phyloP scores from a whole-genome alignment of 1,140 invertebrate genomes.

The Sitophilus oryzae region DNA sequence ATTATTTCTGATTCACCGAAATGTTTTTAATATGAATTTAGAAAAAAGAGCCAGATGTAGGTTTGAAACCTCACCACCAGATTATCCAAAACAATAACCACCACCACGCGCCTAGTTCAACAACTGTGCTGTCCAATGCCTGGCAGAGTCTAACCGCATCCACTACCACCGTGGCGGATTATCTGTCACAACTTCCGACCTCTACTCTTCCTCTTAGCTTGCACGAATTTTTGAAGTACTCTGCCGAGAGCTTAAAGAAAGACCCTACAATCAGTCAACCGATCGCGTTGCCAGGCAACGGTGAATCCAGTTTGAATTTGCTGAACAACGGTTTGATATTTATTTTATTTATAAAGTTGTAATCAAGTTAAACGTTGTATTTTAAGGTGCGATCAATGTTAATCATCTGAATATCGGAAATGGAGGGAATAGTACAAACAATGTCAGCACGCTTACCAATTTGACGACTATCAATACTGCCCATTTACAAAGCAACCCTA shows the following conservation, averaged over 20 bases:
- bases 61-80: neutral
- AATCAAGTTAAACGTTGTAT: too few relatives aligned
- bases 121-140: constrained; percentile 31
- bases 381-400: constrained; percentile 14
- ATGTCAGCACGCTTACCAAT: constrained; percentile 13
- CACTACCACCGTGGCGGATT: constrained; percentile 73
- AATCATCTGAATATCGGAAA: constrained; percentile 14
- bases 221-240: constrained; percentile 80
- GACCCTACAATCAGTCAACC: constrained; percentile 41
- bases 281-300: neutral
- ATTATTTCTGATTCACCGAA: neutral
- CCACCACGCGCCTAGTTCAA: constrained; percentile 3
- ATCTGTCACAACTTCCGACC: constrained; percentile 67
- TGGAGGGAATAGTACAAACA: constrained; percentile 22
- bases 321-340: constrained; percentile 27
- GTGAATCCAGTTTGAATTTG: constrained; percentile 31
- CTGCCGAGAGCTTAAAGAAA: constrained; percentile 69
- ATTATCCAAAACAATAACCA: constrained; percentile 1
- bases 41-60: constrained; percentile 10
- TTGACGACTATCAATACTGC: constrained; percentile 27
- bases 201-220: constrained; percentile 70
- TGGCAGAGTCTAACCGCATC: constrained; percentile 73
- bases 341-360: too few relatives aligned
- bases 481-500: constrained; percentile 35
- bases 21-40: constrained; percentile 6